phyloP scores from a whole-genome alignment of 2,888 invertebrate species.

The Ethmia dodecea region DNA sequence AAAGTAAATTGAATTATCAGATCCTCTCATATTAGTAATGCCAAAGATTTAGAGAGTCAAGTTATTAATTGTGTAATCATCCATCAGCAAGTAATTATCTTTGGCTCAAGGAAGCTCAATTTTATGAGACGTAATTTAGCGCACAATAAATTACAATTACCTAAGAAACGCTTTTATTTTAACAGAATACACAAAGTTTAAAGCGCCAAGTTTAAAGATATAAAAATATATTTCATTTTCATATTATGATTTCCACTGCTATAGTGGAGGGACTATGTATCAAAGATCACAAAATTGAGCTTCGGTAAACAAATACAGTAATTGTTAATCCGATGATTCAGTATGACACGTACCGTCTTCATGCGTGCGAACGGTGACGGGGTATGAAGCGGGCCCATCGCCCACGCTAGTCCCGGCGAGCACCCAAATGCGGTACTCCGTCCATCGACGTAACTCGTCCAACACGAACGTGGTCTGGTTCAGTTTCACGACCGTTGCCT shows the following conservation, averaged over 20 bases:
- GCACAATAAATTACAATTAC: no score
- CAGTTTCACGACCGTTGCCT: conserved; percentile 88
- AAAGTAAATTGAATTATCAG: neutral
- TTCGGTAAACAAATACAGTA: conserved; percentile 8
- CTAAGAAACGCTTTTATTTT: no score
- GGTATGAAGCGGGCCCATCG: conserved; percentile 95
- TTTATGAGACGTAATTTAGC: no score
- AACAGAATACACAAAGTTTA: no score
- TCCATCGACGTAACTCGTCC: conserved; percentile 95
- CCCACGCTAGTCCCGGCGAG: conserved; percentile 97
- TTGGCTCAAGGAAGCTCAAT: no score
- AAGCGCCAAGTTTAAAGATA: no score
- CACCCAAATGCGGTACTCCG: conserved; percentile 97
- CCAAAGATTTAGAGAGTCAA: conserved; percentile 27
- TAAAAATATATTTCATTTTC: no score
- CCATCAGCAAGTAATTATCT: no score
- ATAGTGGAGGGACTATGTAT: no score
- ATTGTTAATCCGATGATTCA: conserved; percentile 13
- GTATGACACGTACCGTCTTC: conserved; percentile 96
- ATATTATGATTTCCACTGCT: no score
- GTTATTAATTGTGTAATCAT: neutral
- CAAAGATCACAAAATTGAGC: conserved; percentile 39
- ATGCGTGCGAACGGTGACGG: conserved; percentile 94
- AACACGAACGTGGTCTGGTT: conserved; percentile 88
- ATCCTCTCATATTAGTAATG: conserved; percentile 12